Evolutionary conservation across 1,140 invertebrate species (phyloP).

Genomic region (Aphis craccivora): DNA sequence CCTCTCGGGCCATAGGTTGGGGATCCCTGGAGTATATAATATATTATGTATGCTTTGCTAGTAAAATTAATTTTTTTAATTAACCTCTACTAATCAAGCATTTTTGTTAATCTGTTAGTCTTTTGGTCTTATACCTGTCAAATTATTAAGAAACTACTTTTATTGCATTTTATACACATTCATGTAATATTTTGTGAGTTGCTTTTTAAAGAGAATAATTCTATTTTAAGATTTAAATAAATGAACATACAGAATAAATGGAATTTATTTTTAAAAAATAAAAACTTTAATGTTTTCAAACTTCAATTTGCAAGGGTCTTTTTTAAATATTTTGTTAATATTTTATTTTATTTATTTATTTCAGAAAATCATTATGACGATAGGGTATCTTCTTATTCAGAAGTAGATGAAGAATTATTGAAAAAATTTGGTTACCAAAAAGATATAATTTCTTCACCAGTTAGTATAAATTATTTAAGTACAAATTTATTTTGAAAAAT

Average conservation of each 20-base stretch:
- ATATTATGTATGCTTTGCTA: not conserved
- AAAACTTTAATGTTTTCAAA: not conserved
- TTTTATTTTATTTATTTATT: not conserved
- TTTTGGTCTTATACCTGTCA: not conserved
- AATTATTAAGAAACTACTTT: not conserved
- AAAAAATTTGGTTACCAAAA: conserved; percentile 39
- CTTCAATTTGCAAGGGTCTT: not conserved
- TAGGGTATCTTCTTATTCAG: conserved; percentile 31
- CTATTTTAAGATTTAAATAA: too few relatives aligned
- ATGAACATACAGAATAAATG: too few relatives aligned
- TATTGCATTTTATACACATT: not conserved
- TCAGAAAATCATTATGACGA: conserved; percentile 29
- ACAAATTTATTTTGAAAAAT: not conserved
- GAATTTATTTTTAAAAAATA: too few relatives aligned
- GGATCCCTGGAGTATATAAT: too few relatives aligned
- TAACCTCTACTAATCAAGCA: not conserved
- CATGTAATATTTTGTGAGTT: not conserved
- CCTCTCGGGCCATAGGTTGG: too few relatives aligned
- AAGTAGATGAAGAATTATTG: conserved; percentile 43
- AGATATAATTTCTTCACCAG: not conserved
- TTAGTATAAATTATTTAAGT: not conserved
- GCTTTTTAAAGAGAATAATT: not conserved
- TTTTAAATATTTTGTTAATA: not conserved
- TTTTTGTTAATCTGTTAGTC: not conserved
- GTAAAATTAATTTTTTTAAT: not conserved